phyloP scores from a whole-genome alignment of 2,888 invertebrate species.

The Mesorhabditis sp. region DNA sequence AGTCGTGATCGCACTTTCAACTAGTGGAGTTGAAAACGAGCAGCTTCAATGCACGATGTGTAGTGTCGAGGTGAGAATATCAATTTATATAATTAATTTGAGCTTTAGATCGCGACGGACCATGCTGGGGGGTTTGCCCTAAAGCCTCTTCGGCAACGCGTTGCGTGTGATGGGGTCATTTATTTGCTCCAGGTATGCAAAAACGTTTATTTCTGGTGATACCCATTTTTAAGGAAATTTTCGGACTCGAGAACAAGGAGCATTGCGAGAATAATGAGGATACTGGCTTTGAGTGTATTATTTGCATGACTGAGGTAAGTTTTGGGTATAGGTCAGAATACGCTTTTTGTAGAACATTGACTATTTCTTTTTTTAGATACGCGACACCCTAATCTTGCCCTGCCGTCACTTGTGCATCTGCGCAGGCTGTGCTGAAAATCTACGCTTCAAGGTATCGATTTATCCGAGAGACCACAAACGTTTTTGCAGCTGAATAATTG shows the following conservation, averaged over 20 bases:
- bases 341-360: background rate
- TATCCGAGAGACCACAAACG: background rate
- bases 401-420: conserved; percentile 94
- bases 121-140: conserved; percentile 65
- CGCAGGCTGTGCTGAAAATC: conserved; percentile 91
- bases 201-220: background rate
- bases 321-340: background rate
- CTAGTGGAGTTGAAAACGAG: conserved; percentile 28
- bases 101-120: conserved; percentile 36
- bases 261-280: conserved; percentile 67
- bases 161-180: conserved; percentile 91
- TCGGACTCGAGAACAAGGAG: conserved; percentile 93
- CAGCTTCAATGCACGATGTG: conserved; percentile 54
- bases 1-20: conserved; percentile 48
- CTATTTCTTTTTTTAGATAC: conserved; percentile 60
- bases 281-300: conserved; percentile 94
- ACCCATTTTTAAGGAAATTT: conserved; percentile 72
- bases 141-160: conserved; percentile 93
- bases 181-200: conserved; percentile 75
- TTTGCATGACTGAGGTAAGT: conserved; percentile 86
- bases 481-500: conserved; percentile 80
- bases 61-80: conserved; percentile 37
- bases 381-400: conserved; percentile 93
- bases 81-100: background rate
- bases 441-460: conserved; percentile 73